Conservation (phyloP, 2,888 invertebrate genomes). For the Neoaliturus tenellus region DNA sequence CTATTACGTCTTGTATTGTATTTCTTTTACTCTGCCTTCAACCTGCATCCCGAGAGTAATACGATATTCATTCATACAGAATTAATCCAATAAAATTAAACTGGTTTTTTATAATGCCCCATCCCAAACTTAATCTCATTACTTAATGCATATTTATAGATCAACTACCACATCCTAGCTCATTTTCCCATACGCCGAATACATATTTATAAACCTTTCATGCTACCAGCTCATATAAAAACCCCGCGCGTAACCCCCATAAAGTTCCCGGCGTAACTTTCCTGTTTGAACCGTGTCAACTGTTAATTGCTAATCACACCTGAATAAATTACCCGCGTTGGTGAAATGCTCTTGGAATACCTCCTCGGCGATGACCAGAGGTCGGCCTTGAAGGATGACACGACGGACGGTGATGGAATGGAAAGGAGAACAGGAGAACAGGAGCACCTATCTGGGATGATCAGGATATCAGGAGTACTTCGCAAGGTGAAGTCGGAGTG, state of each 20-base stretch:
- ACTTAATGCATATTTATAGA: too few species aligned
- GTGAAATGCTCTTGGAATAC: background rate
- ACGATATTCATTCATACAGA: too few species aligned
- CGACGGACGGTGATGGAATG: background rate
- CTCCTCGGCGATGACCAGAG: background rate
- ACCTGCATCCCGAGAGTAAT: too few species aligned
- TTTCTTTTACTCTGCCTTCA: too few species aligned
- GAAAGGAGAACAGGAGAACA: conserved; percentile 13
- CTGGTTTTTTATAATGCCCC: too few species aligned
- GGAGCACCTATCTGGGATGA: background rate
- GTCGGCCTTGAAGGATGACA: background rate
- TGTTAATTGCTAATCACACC: background rate
- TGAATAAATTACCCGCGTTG: background rate
- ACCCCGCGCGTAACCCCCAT: conserved; percentile 1
- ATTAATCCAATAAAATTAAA: too few species aligned
- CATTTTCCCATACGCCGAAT: background rate
- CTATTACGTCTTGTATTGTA: too few species aligned
- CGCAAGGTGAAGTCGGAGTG: background rate
- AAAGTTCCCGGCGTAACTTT: background rate
- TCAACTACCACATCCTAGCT: background rate
- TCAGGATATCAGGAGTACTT: background rate
- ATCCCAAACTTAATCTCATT: too few species aligned
- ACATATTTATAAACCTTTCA: conserved; percentile 18
- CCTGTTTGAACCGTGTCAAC: background rate
- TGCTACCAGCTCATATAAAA: background rate